Conservation (phyloP, 2,888 invertebrate species). For the Autographa pulchrina region DNA sequence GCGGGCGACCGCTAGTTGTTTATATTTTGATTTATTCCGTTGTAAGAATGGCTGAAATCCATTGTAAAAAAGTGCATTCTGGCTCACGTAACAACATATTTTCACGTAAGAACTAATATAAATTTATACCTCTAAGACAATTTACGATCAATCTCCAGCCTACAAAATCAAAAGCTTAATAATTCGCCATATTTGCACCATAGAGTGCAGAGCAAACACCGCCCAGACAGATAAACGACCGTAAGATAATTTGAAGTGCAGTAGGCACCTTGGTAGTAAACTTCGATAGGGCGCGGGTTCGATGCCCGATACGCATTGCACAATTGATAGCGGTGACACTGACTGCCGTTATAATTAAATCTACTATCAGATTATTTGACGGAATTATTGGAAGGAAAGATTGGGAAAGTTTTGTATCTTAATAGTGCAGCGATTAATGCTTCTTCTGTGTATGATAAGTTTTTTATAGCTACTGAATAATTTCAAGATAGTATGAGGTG, state of each 20-base stretch:
- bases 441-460: too few species aligned
- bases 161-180: conserved; percentile 19
- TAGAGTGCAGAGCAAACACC: conserved; percentile 55
- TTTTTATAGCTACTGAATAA: too few species aligned
- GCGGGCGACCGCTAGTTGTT: too few species aligned
- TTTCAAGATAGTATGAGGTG: too few species aligned
- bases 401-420: neutral
- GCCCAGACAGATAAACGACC: conserved; percentile 52
- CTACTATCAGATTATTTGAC: conserved; percentile 44
- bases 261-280: conserved; percentile 85
- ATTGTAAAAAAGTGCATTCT: too few species aligned
- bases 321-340: conserved; percentile 75
- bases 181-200: conserved; percentile 42
- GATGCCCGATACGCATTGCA: conserved; percentile 76
- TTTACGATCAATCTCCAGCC: neutral
- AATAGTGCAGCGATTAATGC: too few species aligned
- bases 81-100: too few species aligned
- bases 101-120: too few species aligned
- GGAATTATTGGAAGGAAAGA: neutral
- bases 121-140: neutral
- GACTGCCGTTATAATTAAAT: conserved; percentile 68
- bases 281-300: conserved; percentile 80
- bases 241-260: conserved; percentile 61
- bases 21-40: too few species aligned
- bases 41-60: too few species aligned